These are phyloP conservation scores for Melanitta fusca DNA, from an alignment of 2,797 vertebrate species.

Conservation along the genomic window DNA sequence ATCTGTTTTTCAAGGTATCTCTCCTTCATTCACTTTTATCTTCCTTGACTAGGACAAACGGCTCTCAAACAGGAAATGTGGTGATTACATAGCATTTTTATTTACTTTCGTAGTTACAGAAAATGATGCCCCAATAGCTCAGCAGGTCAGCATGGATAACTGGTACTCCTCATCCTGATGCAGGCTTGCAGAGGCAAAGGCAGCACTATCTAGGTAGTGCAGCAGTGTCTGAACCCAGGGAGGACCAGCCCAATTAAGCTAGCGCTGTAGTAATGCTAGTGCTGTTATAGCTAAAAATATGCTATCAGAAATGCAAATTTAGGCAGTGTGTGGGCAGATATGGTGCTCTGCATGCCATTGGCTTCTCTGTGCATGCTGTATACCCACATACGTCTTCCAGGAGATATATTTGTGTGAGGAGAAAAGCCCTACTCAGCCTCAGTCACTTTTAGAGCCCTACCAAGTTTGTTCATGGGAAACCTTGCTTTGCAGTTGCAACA, in stretches of 20 bases:
- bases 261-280: too few species aligned
- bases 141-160: not conserved
- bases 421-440: not conserved
- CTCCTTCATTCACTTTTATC: not conserved
- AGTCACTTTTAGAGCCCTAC: not conserved
- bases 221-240: not conserved
- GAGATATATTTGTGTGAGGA: not conserved
- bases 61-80: not conserved
- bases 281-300: not conserved
- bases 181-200: not conserved
- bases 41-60: not conserved
- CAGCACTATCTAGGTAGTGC: not conserved
- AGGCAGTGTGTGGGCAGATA: accelerated
- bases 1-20: not conserved
- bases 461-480: not conserved
- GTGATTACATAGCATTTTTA: too few species aligned
- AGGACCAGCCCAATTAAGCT: not conserved
- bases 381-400: not conserved
- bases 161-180: not conserved
- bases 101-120: not conserved
- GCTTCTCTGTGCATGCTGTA: not conserved
- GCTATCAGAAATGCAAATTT: not conserved
- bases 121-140: not conserved
- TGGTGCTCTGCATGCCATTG: accelerated
- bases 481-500: not conserved